Evolutionary conservation across 2,797 vertebrate genomes (phyloP).

Genomic region (Gila robusta): DNA sequence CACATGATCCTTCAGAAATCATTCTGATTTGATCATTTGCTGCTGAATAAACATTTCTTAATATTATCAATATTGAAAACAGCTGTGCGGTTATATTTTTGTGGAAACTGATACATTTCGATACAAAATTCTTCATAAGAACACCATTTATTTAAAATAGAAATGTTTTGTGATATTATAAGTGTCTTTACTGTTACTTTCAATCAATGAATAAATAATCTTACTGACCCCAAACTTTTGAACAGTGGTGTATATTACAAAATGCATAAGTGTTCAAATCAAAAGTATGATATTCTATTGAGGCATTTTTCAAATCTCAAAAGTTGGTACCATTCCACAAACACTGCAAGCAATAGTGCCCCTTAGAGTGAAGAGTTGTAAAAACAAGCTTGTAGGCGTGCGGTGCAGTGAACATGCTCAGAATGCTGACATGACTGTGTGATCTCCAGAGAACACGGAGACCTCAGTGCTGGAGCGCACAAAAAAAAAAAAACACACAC

Average conservation of each 20-base stretch:
- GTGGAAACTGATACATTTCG: neutral
- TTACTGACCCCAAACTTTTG: neutral
- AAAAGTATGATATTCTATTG: too few relatives aligned
- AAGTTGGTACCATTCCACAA: neutral
- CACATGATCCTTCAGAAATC: neutral
- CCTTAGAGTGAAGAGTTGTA: constrained; percentile 2
- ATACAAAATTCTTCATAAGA: neutral
- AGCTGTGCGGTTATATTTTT: neutral
- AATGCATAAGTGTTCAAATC: neutral
- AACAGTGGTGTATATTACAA: neutral
- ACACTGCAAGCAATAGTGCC: constrained; percentile 4
- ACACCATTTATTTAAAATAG: neutral
- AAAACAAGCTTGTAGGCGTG: constrained; percentile 27
- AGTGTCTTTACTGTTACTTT: neutral
- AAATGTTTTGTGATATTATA: neutral
- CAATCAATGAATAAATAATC: neutral
- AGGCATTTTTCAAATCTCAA: neutral
- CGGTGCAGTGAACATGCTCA: constrained; percentile 35
- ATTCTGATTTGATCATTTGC: neutral
- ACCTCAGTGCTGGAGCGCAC: constrained; percentile 8
- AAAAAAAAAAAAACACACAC: neutral
- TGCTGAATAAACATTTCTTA: neutral
- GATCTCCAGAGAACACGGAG: neutral
- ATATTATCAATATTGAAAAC: neutral
- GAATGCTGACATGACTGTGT: constrained; percentile 35